Conservation (phyloP, 2,113 vertebrate genomes). For the Mus spicilegus region DNA sequence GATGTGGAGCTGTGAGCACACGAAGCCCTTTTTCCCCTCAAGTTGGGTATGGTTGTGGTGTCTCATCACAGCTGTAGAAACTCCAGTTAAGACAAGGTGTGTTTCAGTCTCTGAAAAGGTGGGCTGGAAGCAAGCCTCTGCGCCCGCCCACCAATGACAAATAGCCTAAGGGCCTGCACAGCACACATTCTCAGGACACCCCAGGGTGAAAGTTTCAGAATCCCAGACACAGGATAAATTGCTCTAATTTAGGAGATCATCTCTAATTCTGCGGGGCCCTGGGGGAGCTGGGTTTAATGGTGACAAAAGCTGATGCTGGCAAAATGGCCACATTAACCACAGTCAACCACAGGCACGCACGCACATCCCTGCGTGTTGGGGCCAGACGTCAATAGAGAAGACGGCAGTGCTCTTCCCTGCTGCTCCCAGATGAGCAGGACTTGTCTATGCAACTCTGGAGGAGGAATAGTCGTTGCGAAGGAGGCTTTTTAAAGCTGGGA, state of each 20-base stretch:
- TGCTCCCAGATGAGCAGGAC: neutral
- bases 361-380: slow-evolving; percentile 61
- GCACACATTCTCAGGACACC: slow-evolving; percentile 58
- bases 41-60: neutral
- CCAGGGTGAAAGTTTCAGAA: slow-evolving; percentile 78
- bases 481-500: neutral
- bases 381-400: neutral
- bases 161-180: slow-evolving; percentile 42
- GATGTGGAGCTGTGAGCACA: too few relatives aligned
- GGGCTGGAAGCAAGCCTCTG: neutral
- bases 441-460: slow-evolving; percentile 16
- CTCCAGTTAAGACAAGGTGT: neutral
- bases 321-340: slow-evolving; percentile 81
- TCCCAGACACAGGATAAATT: slow-evolving; percentile 81
- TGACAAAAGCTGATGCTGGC: slow-evolving; percentile 84
- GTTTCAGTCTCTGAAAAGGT: too few relatives aligned
- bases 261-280: slow-evolving; percentile 78
- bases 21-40: neutral
- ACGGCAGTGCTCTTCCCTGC: neutral
- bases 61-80: neutral
- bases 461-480: neutral
- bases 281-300: slow-evolving; percentile 80
- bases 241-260: slow-evolving; percentile 83
- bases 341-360: neutral
- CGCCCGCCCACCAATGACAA: neutral